phyloP scores from a whole-genome alignment of 2,888 invertebrate species.

The Anthophora plumipes region DNA sequence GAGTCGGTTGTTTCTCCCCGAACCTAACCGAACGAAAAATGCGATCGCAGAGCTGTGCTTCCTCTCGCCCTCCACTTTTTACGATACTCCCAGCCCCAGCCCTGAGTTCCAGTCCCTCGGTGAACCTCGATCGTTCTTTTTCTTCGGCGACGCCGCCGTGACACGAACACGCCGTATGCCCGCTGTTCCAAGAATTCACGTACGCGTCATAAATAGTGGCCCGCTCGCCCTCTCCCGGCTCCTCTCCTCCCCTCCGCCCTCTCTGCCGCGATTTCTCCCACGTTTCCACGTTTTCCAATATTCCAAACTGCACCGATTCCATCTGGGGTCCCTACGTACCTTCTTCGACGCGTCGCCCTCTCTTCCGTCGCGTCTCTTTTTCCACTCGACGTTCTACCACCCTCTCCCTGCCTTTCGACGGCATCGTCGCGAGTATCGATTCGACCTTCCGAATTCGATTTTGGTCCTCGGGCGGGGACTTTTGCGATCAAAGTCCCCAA shows the following conservation, averaged over 20 bases:
- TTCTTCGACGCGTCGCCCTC: constrained; percentile 56
- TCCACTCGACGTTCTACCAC: neutral
- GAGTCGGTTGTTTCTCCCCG: neutral
- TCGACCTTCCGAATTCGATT: constrained; percentile 8
- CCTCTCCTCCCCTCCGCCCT: constrained; percentile 58
- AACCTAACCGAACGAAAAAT: neutral
- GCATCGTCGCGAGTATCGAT: constrained; percentile 4
- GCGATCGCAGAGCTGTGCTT: neutral
- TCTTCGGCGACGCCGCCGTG: constrained; percentile 58
- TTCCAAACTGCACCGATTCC: constrained; percentile 82
- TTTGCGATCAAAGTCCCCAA: neutral
- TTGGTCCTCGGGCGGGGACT: neutral
- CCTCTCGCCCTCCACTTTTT: constrained; percentile 40
- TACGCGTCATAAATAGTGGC: constrained; percentile 83
- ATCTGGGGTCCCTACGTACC: constrained; percentile 78
- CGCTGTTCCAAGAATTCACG: constrained; percentile 80
- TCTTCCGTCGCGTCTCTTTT: constrained; percentile 17
- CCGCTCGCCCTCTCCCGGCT: constrained; percentile 64
- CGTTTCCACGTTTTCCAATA: constrained; percentile 82
- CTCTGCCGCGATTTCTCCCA: constrained; percentile 61
- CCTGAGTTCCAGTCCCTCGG: constrained; percentile 49
- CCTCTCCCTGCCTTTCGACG: neutral
- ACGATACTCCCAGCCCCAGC: constrained; percentile 32
- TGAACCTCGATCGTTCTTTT: constrained; percentile 58
- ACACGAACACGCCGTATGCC: constrained; percentile 69